A percentile compares a stretch with the other conserved stretches of the same genome.
These are phyloP conservation scores for Agrotis clavis DNA, from an alignment of 2,888 invertebrate genomes.

Conservation along the genomic window DNA sequence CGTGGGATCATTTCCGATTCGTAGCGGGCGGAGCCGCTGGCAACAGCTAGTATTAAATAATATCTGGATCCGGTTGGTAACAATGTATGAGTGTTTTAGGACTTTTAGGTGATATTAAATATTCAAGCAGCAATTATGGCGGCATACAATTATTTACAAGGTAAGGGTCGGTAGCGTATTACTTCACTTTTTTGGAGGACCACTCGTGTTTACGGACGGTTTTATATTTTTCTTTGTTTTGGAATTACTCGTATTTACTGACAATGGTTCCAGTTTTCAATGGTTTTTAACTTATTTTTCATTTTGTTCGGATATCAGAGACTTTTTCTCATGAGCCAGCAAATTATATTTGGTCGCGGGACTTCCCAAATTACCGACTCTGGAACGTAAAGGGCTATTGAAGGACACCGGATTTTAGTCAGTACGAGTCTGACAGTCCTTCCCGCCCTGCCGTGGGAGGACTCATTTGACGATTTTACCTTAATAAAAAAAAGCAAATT, in stretches of 20 bases:
- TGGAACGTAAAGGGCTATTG: too few species aligned
- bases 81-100: slow-evolving; percentile 13
- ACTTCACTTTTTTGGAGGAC: slow-evolving; percentile 34
- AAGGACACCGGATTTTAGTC: too few species aligned
- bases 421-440: too few species aligned
- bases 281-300: neutral
- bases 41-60: too few species aligned
- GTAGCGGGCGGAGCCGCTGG: too few species aligned
- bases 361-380: too few species aligned
- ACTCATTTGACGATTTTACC: too few species aligned
- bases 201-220: slow-evolving; percentile 17
- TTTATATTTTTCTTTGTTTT: slow-evolving; percentile 27
- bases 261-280: neutral
- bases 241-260: neutral
- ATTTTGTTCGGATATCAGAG: neutral
- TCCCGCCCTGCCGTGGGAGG: too few species aligned
- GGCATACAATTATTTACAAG: slow-evolving; percentile 29
- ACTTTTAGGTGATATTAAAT: slow-evolving; percentile 44
- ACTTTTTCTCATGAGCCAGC: neutral
- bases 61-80: neutral
- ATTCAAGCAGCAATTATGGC: slow-evolving; percentile 59
- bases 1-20: too few species aligned
- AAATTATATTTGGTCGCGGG: too few species aligned
- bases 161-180: slow-evolving; percentile 1
- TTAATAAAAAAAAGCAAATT: too few species aligned